These are phyloP conservation scores for Amblyraja radiata DNA, from an alignment of 2,797 vertebrate genomes.

Conservation along the genomic window DNA sequence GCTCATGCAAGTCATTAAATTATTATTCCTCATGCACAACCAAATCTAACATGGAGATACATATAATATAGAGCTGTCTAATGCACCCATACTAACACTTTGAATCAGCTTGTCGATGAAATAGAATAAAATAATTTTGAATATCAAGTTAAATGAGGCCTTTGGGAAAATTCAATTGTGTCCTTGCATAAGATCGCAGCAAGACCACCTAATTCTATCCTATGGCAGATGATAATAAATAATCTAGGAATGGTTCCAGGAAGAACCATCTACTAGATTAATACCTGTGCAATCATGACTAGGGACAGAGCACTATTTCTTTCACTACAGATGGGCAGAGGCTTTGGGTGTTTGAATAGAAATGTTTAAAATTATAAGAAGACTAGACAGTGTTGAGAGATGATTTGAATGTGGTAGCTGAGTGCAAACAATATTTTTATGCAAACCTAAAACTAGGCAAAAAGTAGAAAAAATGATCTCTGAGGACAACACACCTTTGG, in stretches of 20 bases:
- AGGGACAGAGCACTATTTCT: background rate
- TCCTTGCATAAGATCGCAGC: too few species aligned
- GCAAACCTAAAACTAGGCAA: background rate
- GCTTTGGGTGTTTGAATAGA: too few species aligned
- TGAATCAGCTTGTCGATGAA: background rate
- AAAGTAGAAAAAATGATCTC: background rate
- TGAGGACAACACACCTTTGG: background rate
- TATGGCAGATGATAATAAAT: background rate
- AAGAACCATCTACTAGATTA: background rate
- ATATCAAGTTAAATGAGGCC: too few species aligned
- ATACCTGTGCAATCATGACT: background rate
- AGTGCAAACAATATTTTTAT: background rate
- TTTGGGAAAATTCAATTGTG: background rate
- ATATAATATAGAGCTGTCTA: background rate
- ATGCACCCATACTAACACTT: background rate
- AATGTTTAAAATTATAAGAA: background rate
- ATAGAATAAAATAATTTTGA: background rate
- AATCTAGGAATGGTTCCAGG: background rate
- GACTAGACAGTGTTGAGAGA: background rate
- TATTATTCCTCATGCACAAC: background rate
- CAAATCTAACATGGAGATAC: background rate
- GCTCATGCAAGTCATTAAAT: background rate
- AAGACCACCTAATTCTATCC: background rate
- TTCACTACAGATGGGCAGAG: too few species aligned
- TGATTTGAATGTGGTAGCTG: background rate